Evolutionary conservation across 2,113 vertebrate species (phyloP).

Genomic region (Periophthalmodon schlosseri): DNA sequence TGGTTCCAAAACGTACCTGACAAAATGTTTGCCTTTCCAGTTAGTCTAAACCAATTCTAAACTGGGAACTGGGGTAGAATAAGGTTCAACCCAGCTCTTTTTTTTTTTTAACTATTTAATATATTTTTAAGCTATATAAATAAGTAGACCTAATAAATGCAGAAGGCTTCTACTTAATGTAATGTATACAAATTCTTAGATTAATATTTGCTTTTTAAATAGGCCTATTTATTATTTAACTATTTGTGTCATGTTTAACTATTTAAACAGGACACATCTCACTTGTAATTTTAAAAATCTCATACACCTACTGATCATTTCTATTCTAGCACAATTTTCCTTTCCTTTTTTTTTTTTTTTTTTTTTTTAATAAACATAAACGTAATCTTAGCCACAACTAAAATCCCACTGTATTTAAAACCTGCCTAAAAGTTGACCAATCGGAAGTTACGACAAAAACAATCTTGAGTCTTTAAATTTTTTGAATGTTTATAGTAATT

Average conservation of each 20-base stretch:
- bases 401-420: conserved; percentile 28
- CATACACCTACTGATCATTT: neutral
- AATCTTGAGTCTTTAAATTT: conserved; percentile 32
- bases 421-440: conserved; percentile 18
- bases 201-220: neutral
- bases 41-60: too few species aligned
- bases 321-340: neutral
- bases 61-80: too few species aligned
- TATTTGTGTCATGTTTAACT: neutral
- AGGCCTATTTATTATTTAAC: neutral
- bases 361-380: neutral
- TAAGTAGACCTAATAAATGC: neutral
- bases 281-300: neutral
- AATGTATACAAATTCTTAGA: neutral
- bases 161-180: neutral
- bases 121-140: neutral
- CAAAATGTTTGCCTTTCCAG: too few species aligned
- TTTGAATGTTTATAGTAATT: conserved; percentile 50
- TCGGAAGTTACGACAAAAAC: conserved; percentile 9
- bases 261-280: neutral
- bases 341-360: neutral
- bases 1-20: neutral
- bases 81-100: neutral
- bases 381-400: neutral
- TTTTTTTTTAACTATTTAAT: neutral